Conservation (phyloP, 2,888 invertebrate species). For the Didymodactylos carnosus region DNA sequence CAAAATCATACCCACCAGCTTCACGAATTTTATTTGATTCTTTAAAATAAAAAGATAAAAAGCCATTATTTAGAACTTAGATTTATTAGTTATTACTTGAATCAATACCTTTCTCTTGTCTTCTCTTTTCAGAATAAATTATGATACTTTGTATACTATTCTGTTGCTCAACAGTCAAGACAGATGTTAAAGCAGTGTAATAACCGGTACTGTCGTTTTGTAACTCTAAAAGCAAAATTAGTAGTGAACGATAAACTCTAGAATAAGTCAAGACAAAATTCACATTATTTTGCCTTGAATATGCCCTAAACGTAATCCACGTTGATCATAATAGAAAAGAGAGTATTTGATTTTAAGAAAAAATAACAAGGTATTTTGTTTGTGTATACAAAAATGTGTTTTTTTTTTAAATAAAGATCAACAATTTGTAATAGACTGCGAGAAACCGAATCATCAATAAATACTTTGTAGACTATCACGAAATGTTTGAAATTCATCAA, state of each 20-base stretch:
- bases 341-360: too few species aligned
- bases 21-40: slow-evolving; percentile 67
- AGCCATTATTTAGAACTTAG: neutral
- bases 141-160: slow-evolving; percentile 67
- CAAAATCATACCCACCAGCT: slow-evolving; percentile 70
- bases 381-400: too few species aligned
- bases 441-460: too few species aligned
- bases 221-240: neutral
- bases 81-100: too few species aligned
- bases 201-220: slow-evolving; percentile 5
- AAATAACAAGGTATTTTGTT: too few species aligned
- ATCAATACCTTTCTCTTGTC: slow-evolving; percentile 46
- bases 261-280: too few species aligned
- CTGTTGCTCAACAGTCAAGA: slow-evolving; percentile 57
- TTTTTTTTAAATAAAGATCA: too few species aligned
- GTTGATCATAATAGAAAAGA: too few species aligned
- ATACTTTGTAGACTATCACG: slow-evolving; percentile 47
- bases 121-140: slow-evolving; percentile 70
- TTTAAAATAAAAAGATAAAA: neutral
- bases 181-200: slow-evolving; percentile 43
- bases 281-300: too few species aligned
- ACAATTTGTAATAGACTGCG: too few species aligned
- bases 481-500: slow-evolving; percentile 79
- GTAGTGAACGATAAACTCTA: too few species aligned
- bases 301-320: too few species aligned